Conservation (phyloP, 1,140 invertebrate species). For the Polypedilum vanderplanki region DNA sequence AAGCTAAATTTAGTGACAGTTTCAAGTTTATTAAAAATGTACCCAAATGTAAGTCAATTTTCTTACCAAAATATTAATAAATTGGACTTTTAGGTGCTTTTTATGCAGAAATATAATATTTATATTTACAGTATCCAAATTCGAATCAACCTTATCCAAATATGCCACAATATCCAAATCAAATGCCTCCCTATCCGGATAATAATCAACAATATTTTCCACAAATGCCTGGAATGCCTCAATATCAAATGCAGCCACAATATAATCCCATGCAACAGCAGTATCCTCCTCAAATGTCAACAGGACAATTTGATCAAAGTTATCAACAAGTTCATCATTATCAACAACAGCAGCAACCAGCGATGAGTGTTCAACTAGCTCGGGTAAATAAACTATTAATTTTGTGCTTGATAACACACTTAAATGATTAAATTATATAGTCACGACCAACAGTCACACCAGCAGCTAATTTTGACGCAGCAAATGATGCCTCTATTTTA, state of each 20-base stretch:
- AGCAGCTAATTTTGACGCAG: constrained; percentile 53
- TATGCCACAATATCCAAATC: background rate
- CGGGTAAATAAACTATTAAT: background rate
- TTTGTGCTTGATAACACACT: background rate
- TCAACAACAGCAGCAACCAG: background rate
- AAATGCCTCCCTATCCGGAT: background rate
- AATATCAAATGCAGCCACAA: background rate
- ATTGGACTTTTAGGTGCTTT: background rate
- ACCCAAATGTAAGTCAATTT: background rate
- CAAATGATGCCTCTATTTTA: constrained; percentile 59
- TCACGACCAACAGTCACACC: constrained; percentile 55
- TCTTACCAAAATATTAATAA: too few relatives aligned
- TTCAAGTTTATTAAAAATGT: background rate
- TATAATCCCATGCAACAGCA: background rate
- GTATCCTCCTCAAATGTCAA: background rate
- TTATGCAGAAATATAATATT: background rate
- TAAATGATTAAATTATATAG: constrained; percentile 32
- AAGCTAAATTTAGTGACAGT: too few relatives aligned
- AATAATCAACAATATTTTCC: background rate
- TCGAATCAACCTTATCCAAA: background rate
- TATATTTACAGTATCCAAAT: background rate
- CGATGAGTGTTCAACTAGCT: background rate
- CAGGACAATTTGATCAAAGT: background rate
- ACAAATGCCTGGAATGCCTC: background rate
- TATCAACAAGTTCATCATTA: background rate